phyloP scores from a whole-genome alignment of 2,113 vertebrate species.

The Syngnathus scovelli region DNA sequence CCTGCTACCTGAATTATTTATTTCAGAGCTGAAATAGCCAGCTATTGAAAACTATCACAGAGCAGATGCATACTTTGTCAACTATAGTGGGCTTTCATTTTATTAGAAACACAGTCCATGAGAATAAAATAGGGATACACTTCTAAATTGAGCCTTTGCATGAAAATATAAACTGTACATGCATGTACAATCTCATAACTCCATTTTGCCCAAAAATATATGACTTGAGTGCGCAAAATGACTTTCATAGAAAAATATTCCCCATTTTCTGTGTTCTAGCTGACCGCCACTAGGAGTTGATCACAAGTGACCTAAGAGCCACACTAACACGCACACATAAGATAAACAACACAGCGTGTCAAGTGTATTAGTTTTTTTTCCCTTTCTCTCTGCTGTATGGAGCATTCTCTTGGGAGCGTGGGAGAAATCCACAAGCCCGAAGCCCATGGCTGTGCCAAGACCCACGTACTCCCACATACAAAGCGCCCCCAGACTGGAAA shows the following conservation, averaged over 20 bases:
- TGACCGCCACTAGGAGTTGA: neutral
- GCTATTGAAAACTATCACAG: slow-evolving; percentile 20
- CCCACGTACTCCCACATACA: slow-evolving; percentile 46
- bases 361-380: neutral
- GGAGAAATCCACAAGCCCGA: slow-evolving; percentile 55
- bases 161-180: neutral
- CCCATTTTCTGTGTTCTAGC: neutral
- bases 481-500: slow-evolving; percentile 32
- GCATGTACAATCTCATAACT: neutral
- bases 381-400: neutral
- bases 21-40: slow-evolving; percentile 35
- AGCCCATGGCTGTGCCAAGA: slow-evolving; percentile 51
- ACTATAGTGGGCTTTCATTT: neutral
- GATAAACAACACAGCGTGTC: neutral
- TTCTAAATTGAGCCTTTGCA: neutral
- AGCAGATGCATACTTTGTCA: slow-evolving; percentile 13
- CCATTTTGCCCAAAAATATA: neutral
- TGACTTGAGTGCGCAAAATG: neutral
- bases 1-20: slow-evolving; percentile 61
- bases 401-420: slow-evolving; percentile 49
- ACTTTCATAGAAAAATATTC: too few relatives aligned
- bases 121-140: neutral
- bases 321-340: neutral
- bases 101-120: too few relatives aligned
- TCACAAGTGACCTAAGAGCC: neutral